Evolutionary conservation across 2,113 vertebrate species (phyloP), one percentile per base, ranked within the genome.

Genomic region (Chionomys nivalis): DNA sequence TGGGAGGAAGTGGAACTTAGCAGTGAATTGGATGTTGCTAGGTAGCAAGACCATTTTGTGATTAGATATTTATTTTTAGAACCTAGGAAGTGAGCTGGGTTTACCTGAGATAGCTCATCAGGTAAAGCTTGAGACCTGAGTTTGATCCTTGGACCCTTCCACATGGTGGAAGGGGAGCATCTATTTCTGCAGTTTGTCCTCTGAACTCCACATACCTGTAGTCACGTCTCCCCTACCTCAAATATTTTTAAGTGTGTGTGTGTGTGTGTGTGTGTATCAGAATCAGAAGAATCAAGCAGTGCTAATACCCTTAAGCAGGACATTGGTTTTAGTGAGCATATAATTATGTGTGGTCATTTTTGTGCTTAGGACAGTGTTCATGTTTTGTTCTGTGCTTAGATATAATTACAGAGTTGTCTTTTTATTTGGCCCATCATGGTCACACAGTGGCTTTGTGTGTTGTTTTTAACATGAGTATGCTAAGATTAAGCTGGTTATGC

Each of bases 11-110:
- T 93, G 21, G 39, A 44, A 5, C 82, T 90, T 94, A 93, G 52
- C 26, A 88, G 16, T 73, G 28, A 47, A 61, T 91, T 94, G 73
- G 61, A 89, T 81, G n/a, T 39, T 96, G n/a, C 94, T 94, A 91
- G 73, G 55, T 87, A 78, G 26, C 85, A 19, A 42, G 42, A 3
- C 89, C n/a, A 65, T 94, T 93, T 90, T 90, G 79, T 87, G 21
- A 79, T 82, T 91, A 66, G 73, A 0, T 78, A 75, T 52, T 85
- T 78, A 70, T 44, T 85, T 63, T 77, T 82, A 92, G 65, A 26
- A 44, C 81, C 65, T 36, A 10, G 63, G 87, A 94, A 86, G 42
- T 92, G 68, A 16, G 91, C 36, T 39, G 23, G 5, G 55, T 58
- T 19, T 58, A 58, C 55, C 7, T 83, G 11, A 83, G 79, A 61